Evolutionary conservation across 2,888 invertebrate species (phyloP).

Genomic region (Anaspis maculata): DNA sequence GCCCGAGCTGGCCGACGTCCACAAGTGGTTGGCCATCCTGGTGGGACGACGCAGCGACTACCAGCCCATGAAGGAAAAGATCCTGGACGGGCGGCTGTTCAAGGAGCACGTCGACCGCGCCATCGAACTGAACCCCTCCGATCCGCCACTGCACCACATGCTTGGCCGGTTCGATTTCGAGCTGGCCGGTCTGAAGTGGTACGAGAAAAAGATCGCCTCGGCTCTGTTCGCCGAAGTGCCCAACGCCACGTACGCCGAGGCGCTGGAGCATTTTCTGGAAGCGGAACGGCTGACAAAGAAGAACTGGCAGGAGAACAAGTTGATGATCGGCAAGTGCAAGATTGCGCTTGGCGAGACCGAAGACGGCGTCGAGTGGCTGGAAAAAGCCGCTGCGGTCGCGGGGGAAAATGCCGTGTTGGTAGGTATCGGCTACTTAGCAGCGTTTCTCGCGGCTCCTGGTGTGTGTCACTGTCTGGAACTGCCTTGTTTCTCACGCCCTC

Average conservation of each 20-base stretch:
- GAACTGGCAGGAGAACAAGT: constrained; percentile 51
- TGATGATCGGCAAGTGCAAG: constrained; percentile 51
- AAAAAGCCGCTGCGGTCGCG: constrained; percentile 25
- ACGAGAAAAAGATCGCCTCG: constrained; percentile 57
- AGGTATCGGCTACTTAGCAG: no score
- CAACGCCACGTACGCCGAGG: constrained; percentile 52
- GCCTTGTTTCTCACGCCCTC: no score
- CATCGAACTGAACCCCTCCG: constrained; percentile 50
- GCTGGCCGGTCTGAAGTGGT: constrained; percentile 43
- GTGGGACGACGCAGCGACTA: constrained; percentile 54
- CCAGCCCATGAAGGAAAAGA: constrained; percentile 53
- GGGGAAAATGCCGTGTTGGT: constrained; percentile 19
- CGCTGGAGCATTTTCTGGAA: constrained; percentile 47
- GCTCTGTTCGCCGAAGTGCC: constrained; percentile 59
- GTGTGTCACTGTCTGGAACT: no score
- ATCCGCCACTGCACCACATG: constrained; percentile 57
- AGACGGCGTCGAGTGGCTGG: constrained; percentile 46
- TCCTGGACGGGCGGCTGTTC: constrained; percentile 55
- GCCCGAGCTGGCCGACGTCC: constrained; percentile 48
- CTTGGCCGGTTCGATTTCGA: constrained; percentile 63
- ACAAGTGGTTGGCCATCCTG: constrained; percentile 68
- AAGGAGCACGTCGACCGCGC: constrained; percentile 62
- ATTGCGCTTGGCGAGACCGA: constrained; percentile 44
- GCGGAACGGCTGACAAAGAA: constrained; percentile 46
- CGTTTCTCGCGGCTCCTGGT: no score